Evolutionary conservation across 2,113 vertebrate genomes (phyloP).

Genomic region (Pipa parva): DNA sequence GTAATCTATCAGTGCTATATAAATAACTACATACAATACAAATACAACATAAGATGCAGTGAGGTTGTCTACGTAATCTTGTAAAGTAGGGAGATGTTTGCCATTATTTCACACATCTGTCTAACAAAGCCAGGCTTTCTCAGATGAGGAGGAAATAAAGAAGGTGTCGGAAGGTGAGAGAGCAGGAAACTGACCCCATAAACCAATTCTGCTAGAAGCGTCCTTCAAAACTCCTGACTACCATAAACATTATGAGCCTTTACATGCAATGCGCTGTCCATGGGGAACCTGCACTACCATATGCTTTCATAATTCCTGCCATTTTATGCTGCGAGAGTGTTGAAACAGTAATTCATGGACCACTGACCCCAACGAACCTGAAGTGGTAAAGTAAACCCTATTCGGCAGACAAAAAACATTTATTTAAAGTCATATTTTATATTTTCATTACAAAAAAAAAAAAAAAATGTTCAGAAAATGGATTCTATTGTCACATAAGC

Average conservation of each 20-base stretch:
- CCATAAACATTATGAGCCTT: constrained; percentile 19
- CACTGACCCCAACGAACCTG: constrained; percentile 24
- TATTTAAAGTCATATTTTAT: background rate
- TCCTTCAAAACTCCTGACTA: constrained; percentile 14
- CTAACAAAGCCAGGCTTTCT: background rate
- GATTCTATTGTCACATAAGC: too few relatives aligned
- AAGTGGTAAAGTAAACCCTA: constrained; percentile 28
- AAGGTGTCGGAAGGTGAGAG: background rate
- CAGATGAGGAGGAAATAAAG: background rate
- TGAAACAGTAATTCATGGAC: constrained; percentile 22
- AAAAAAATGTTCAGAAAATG: too few relatives aligned
- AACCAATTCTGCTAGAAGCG: background rate
- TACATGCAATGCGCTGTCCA: background rate
- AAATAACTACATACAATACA: too few relatives aligned
- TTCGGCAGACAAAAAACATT: background rate
- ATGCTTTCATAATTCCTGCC: constrained; percentile 15
- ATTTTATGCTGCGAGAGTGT: constrained; percentile 17
- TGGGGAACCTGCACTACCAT: constrained; percentile 6
- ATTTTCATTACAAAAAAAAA: too few relatives aligned
- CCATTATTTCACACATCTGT: constrained; percentile 3
- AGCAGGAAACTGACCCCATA: constrained; percentile 1
- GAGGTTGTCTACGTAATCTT: too few relatives aligned
- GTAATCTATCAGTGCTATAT: too few relatives aligned
- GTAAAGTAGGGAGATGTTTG: too few relatives aligned
- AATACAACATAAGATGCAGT: too few relatives aligned